A percentile compares a stretch with the other conserved stretches of the same genome.
These are phyloP conservation scores for Rhipidura dahli DNA, from an alignment of 2,113 vertebrate genomes.

Conservation along the genomic window DNA sequence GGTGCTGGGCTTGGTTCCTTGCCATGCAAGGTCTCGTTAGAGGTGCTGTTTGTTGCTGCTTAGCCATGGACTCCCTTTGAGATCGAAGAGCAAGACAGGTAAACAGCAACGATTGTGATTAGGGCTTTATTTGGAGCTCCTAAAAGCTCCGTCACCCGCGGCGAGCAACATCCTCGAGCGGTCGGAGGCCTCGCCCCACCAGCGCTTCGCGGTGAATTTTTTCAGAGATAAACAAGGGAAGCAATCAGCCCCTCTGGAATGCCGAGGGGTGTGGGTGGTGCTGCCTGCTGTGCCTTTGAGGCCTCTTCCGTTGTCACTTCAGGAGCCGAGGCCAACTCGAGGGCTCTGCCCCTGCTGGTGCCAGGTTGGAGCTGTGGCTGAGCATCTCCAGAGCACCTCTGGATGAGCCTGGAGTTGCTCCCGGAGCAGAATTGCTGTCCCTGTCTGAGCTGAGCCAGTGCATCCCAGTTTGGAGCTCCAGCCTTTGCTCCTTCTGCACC, in stretches of 20 bases:
- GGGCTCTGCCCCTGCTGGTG: not conserved
- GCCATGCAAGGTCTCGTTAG: constrained; percentile 11
- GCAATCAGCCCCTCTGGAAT: constrained; percentile 27
- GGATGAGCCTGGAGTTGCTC: not conserved
- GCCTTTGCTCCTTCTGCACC: not conserved
- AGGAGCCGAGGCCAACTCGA: accelerated
- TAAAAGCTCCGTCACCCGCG: not conserved
- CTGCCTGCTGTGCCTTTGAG: constrained; percentile 17
- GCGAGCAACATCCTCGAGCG: not conserved
- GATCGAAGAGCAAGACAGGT: not conserved
- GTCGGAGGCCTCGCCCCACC: not conserved
- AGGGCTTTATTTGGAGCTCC: not conserved
- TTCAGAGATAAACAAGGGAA: not conserved
- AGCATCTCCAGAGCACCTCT: not conserved
- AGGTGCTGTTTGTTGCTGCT: constrained; percentile 22
- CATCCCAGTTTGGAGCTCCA: not conserved
- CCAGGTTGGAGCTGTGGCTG: not conserved
- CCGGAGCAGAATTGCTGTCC: not conserved
- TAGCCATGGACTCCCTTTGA: not conserved
- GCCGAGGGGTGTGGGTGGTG: not conserved
- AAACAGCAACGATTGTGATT: not conserved
- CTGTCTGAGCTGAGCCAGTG: accelerated
- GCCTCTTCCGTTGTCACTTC: not conserved
- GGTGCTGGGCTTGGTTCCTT: not conserved
- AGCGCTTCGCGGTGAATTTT: not conserved